Base-by-base conservation (phyloP, 2,888 invertebrate species). In the Adelognathus sp. region DNA sequence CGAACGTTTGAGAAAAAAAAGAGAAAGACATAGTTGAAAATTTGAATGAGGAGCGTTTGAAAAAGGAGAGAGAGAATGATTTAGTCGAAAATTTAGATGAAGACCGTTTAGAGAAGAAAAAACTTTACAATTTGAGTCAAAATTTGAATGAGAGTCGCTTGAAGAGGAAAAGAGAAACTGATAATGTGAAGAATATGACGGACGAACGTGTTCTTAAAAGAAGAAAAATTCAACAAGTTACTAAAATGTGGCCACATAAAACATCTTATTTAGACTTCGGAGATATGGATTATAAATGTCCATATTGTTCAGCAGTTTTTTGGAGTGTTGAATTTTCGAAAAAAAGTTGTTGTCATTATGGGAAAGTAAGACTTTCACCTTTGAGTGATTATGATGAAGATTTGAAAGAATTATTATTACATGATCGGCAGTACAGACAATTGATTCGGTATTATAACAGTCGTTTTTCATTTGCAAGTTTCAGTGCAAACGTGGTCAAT, bases 341-440 rank as follows among this genome's bases (percentile, higher is more conserved):
- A 54, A 54, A 67, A 75, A 79, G 64, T 50, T 63, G 76, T 76
- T 76, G 72, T 58, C 61, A 76, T 72, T 46, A 72, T 21, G 72
- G 72, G 9, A 63, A 75, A 69, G 39, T 79, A 16, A 52, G 31
- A 56, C 63, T 79, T 69, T 56, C 44, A 2, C 76, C 76, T 44
- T 63, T 80, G 7, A 70, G 50, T 3, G 29, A 64, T n/a, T 76
- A 76, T 64, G 16, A 76, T 69, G 14, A 58, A 16, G 6, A 50
- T 31, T 77, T 80, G 36, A 69, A 81, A 78, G 6, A 70, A 36
- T 50, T 76, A 33, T 50, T 81, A 33, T 44, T 79, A 1, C 0
- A 69, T 31, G 72, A 81, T 58, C 56, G 6, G 67, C 69, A 79
- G 66, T 78, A 69, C 39, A 36, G 66, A 70, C 27, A 61, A 16